Evolutionary conservation across 2,113 vertebrate species (phyloP).

Genomic region (Tachycineta bicolor): DNA sequence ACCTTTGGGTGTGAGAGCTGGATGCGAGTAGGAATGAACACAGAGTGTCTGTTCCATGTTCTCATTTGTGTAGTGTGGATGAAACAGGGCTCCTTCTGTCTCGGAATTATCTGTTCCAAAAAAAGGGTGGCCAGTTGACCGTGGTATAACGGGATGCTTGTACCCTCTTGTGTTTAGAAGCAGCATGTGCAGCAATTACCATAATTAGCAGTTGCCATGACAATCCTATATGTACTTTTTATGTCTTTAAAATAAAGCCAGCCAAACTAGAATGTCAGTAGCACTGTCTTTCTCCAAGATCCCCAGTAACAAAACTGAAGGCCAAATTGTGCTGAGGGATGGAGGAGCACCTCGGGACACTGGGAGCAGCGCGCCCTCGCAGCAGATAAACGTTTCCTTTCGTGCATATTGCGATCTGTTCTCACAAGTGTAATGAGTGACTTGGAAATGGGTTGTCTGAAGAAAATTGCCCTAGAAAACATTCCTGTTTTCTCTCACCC

Average conservation of each 20-base stretch:
- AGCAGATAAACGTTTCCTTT: neutral
- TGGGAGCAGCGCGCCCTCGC: fast-evolving
- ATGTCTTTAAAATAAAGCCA: conserved; percentile 36
- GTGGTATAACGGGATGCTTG: conserved; percentile 47
- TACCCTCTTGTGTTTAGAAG: conserved; percentile 67
- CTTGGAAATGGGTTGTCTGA: neutral
- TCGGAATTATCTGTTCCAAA: neutral
- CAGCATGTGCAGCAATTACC: conserved; percentile 62
- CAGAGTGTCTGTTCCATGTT: neutral
- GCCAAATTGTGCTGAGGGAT: neutral
- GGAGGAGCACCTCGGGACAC: neutral
- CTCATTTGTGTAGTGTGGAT: neutral
- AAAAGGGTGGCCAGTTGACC: neutral
- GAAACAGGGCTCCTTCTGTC: neutral
- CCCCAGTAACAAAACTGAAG: neutral
- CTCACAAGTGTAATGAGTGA: neutral
- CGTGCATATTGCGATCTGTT: neutral
- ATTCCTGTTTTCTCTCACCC: neutral
- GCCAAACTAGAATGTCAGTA: conserved; percentile 49
- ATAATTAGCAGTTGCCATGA: conserved; percentile 71
- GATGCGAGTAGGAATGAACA: neutral
- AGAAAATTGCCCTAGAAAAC: conserved; percentile 24
- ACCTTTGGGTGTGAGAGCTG: neutral
- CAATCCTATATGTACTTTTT: conserved; percentile 64
- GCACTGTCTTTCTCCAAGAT: neutral